Percentiles rank a stretch among this genome's conserved stretches.
Evolutionary conservation across 2,888 invertebrate genomes (phyloP).

Genomic region (Apotomis capreana): DNA sequence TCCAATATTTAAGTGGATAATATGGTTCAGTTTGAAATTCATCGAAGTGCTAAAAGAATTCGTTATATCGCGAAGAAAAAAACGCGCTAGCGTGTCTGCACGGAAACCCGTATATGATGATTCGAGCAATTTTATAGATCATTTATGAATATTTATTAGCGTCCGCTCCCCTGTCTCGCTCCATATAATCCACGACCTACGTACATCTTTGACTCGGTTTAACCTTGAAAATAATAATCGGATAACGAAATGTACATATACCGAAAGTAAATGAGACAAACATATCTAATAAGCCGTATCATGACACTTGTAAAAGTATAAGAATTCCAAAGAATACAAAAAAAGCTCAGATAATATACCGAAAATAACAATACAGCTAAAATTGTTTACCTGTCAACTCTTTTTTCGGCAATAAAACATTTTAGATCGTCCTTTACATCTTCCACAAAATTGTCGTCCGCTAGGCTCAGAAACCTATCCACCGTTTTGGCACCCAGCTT

Average conservation of each 20-base stretch:
- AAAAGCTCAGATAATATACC: slow-evolving; percentile 15
- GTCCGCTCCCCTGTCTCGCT: slow-evolving; percentile 63
- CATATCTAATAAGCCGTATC: slow-evolving; percentile 8
- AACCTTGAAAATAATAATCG: slow-evolving; percentile 72
- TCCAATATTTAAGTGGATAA: not conserved
- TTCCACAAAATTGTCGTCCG: slow-evolving; percentile 78
- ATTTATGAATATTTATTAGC: slow-evolving; percentile 61
- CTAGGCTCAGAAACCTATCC: slow-evolving; percentile 76
- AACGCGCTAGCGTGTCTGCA: slow-evolving; percentile 20
- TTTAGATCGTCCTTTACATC: slow-evolving; percentile 80
- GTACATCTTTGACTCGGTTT: slow-evolving; percentile 62
- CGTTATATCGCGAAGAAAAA: slow-evolving; percentile 8
- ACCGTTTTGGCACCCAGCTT: slow-evolving; percentile 83
- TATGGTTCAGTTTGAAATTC: not conserved
- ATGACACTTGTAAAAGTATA: not conserved
- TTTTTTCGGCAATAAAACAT: slow-evolving; percentile 77
- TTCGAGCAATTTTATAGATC: slow-evolving; percentile 50
- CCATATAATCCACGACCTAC: slow-evolving; percentile 66
- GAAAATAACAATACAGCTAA: slow-evolving; percentile 54
- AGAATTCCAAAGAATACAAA: slow-evolving; percentile 1
- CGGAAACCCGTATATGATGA: slow-evolving; percentile 31
- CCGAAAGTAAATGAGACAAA: slow-evolving; percentile 21
- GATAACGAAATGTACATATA: slow-evolving; percentile 24
- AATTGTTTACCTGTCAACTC: slow-evolving; percentile 81
- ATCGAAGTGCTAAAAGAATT: not conserved